Base-by-base conservation (phyloP, 2,113 vertebrate genomes). In the Emydura subglobosa region DNA sequence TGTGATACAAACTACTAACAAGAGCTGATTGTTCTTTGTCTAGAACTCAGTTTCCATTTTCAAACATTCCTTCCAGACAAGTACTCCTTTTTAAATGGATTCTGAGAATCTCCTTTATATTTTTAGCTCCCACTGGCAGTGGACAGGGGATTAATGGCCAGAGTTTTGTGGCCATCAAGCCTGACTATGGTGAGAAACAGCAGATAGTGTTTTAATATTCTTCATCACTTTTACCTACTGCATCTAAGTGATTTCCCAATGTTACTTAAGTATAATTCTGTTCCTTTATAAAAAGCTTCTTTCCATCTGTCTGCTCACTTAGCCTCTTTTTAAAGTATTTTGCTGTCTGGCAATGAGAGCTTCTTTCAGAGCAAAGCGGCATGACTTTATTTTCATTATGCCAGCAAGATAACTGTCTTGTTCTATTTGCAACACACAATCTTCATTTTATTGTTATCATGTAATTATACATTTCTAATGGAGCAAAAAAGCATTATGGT, bases 301-400 rank as follows among this genome's bases (percentile, higher is more conserved):
- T 91, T 83, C 7, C 16, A 39, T 1, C 21, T 90, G 4, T 22
- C 4, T n/a, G 5, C 72, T 16, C 0, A 87, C 74, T 85, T 78
- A 79, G 39, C 53, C 87, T 78, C 5, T 92, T n/a, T 49, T 11
- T n/a, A 25, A 86, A 65, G 57, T 80, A 80, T 83, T 88, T 91
- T 86, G 13, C 31, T 68, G 13, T 9, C 7, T 68, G 42, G 27
- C 7, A 88, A 42, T 51, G 27, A 86, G 13, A 76, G 6, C 13
- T 80, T 25, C 31, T 83, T 59, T 29, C 85, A 29, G 34, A 92
- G 8, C 2, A 65, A 27, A 79, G 25, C 44, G 6, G 5, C 55
- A 83, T 27, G 21, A 49, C 74, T 74, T 81, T 89, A 42, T 88
- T 91, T 88, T 51, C 44, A n/a, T 68, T 89, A 61, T 44, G 3